Evolutionary conservation across 2,888 invertebrate species (phyloP).

Genomic region (Allacma fusca): DNA sequence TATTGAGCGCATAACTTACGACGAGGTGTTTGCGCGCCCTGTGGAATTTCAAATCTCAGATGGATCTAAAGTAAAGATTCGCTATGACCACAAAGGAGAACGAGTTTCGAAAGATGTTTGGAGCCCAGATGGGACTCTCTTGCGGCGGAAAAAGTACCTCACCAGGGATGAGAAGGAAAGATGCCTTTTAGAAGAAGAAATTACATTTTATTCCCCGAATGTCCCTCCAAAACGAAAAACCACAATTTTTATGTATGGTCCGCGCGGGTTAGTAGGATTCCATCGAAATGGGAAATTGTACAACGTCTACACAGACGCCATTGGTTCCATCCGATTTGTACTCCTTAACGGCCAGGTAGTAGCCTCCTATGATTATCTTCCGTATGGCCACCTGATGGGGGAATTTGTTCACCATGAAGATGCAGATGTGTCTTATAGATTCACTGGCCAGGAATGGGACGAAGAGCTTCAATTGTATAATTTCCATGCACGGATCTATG

Average conservation of each 20-base stretch:
- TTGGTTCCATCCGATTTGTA: constrained; percentile 57
- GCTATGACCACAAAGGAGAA: constrained; percentile 50
- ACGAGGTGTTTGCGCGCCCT: constrained; percentile 45
- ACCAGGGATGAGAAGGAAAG: constrained; percentile 41
- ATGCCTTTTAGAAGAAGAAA: constrained; percentile 41
- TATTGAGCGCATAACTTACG: constrained; percentile 54
- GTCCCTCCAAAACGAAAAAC: background rate
- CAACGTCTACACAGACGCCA: constrained; percentile 57
- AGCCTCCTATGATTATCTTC: constrained; percentile 60
- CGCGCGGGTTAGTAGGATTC: constrained; percentile 45
- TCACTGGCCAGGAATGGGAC: constrained; percentile 61
- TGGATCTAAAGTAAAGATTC: constrained; percentile 32
- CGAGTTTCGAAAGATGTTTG: constrained; percentile 45
- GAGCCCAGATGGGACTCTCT: background rate
- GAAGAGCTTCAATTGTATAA: constrained; percentile 60
- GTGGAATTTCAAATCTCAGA: constrained; percentile 22
- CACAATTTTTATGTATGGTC: constrained; percentile 47
- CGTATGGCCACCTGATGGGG: constrained; percentile 57
- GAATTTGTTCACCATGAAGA: constrained; percentile 43
- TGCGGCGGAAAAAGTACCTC: constrained; percentile 28
- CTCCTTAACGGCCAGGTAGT: constrained; percentile 54
- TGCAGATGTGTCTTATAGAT: constrained; percentile 47
- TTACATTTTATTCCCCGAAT: background rate
- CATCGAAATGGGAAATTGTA: constrained; percentile 44
- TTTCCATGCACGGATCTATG: constrained; percentile 60